Evolutionary conservation across 2,888 invertebrate genomes (phyloP), one percentile per base, ranked within the genome.

Genomic region (Blastobasis lacticolella): DNA sequence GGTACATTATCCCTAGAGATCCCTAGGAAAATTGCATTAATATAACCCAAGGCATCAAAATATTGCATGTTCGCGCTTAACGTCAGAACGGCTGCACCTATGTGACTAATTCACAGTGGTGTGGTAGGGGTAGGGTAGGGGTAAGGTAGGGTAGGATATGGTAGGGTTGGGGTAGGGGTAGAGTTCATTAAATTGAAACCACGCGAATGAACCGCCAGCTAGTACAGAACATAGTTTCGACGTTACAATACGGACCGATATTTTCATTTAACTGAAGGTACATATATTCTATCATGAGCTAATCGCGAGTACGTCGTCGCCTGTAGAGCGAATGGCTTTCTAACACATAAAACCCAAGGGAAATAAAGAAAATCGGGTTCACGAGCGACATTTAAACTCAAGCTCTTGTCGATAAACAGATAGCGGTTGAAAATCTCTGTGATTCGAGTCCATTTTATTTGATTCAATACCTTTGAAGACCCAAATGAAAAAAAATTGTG

Each of bases 291-390:
- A 8, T 42, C 42, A 42, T 42, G 9, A n/a, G 9, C 9, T 1
- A 10, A 42, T 42, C 42, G 10, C 42, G 42, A n/a, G 9, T 9
- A 40, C 41, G 41, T 40, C 41, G 41, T 23, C 23, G 23, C 23
- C 23, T 23, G 23, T 23, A 40, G 41, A 8, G 4, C 42, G 42
- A 42, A 42, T 42, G n/a, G 42, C 10, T 42, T 42, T 5, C 7
- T 42, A 60, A 59, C 62, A 61, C 61, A 71, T 68, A 69, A 64
- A 70, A 59, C 71, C 68, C 71, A 48, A 49, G 71, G 71, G 73
- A 73, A 75, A 76, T 76, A 74, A 74, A 73, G 67, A 62, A 70
- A 75, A 79, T 73, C 67, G 69, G 63, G 62, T 70, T 71, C 69
- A 67, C 63, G 74, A 68, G 67, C 67, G 70, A 61, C 72, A 73